phyloP scores from a whole-genome alignment of 37 sponge, comb jelly and placozoan genomes.

The Tethya wilhelma region DNA sequence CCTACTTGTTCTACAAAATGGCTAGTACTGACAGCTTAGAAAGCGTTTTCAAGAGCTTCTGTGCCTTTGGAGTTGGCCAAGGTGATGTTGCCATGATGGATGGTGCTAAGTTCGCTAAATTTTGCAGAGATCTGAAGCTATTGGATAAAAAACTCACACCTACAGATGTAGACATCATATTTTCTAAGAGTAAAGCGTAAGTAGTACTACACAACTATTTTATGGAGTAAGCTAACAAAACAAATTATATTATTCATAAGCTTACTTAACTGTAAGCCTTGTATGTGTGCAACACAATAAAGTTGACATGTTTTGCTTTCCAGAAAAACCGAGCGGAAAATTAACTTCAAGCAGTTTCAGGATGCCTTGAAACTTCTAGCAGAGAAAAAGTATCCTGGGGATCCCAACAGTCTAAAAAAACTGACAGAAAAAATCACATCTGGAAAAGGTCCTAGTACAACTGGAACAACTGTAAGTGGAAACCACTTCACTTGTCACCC shows the following conservation, averaged over 20 bases:
- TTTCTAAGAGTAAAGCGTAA: conserved; percentile 74
- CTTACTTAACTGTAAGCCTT: background rate
- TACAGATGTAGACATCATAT: conserved; percentile 92
- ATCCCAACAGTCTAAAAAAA: conserved; percentile 40
- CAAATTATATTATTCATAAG: background rate
- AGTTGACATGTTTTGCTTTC: background rate
- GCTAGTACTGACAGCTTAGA: too few relatives aligned
- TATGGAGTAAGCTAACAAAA: background rate
- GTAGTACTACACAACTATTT: background rate
- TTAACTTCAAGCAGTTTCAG: conserved; percentile 80
- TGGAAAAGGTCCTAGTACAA: conserved; percentile 40
- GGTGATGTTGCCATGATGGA: conserved; percentile 69
- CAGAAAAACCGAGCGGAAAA: conserved; percentile 89
- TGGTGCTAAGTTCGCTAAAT: conserved; percentile 86
- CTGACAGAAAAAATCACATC: conserved; percentile 18
- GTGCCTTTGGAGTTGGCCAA: conserved; percentile 58
- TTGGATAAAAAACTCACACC: conserved; percentile 81
- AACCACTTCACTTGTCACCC: background rate
- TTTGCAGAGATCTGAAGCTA: conserved; percentile 76
- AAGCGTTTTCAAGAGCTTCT: conserved; percentile 54
- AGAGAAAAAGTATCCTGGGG: conserved; percentile 81
- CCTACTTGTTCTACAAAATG: too few relatives aligned
- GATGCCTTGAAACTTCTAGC: conserved; percentile 62
- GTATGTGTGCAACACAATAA: background rate
- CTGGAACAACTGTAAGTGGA: conserved; percentile 72